These are phyloP conservation scores for Machimus atricapillus DNA, from an alignment of 2,888 invertebrate genomes.

Conservation along the genomic window DNA sequence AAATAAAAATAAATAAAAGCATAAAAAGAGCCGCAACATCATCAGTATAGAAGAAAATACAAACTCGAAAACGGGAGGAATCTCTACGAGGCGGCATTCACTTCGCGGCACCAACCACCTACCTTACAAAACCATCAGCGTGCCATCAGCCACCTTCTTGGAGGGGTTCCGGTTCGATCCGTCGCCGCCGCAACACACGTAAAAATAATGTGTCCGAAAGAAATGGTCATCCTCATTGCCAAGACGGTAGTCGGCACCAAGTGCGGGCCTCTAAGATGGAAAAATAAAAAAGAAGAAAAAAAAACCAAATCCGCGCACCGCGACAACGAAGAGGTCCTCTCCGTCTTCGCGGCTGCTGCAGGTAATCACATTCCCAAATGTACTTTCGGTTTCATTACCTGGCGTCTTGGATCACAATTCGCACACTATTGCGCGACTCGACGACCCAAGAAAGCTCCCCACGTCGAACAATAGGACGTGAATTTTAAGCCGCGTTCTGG, in stretches of 20 bases:
- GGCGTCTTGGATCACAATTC: background rate
- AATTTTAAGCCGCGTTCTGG: slow-evolving; percentile 24
- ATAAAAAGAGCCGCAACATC: background rate
- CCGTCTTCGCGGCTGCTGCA: background rate
- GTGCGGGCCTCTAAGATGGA: background rate
- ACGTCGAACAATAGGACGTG: slow-evolving; percentile 15
- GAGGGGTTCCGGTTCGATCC: slow-evolving; percentile 29
- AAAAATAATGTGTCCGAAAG: slow-evolving; percentile 37
- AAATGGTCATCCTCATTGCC: slow-evolving; percentile 36
- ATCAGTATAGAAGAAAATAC: slow-evolving; percentile 20
- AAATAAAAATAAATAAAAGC: too few relatives aligned
- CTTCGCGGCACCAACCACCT: slow-evolving; percentile 16
- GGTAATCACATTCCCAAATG: background rate
- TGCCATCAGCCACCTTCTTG: background rate
- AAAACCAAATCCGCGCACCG: background rate
- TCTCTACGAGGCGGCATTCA: slow-evolving; percentile 22
- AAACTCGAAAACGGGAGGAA: slow-evolving; percentile 16
- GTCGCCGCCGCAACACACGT: background rate
- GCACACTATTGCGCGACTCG: background rate
- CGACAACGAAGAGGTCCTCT: background rate
- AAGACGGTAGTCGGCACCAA: background rate
- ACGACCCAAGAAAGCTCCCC: slow-evolving; percentile 32
- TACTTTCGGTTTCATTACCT: slow-evolving; percentile 35
- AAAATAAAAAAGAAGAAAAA: background rate
- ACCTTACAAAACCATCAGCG: background rate